These are phyloP conservation scores for Phytoseiulus persimilis DNA, from an alignment of 2,888 invertebrate genomes.

Conservation along the genomic window DNA sequence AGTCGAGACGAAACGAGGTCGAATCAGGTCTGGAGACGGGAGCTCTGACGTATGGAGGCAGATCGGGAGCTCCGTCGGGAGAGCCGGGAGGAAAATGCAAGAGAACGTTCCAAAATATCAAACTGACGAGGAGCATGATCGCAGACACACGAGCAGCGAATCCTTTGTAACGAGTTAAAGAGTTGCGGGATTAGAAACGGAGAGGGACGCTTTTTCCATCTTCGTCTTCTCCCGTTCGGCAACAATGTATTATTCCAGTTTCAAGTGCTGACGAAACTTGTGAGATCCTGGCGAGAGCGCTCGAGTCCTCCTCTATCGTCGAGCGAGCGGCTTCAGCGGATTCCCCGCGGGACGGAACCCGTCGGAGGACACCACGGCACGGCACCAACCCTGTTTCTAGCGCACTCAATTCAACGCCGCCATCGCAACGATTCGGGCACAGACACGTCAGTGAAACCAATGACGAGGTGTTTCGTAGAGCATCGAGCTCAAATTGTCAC, in stretches of 20 bases:
- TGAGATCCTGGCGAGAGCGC: background rate
- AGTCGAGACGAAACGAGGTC: too few relatives aligned
- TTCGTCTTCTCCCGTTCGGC: background rate
- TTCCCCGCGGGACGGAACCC: too few relatives aligned
- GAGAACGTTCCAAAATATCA: background rate
- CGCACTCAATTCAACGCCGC: background rate
- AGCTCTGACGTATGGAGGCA: too few relatives aligned
- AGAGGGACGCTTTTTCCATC: background rate
- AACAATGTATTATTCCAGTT: background rate
- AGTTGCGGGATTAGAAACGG: background rate
- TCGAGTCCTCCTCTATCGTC: background rate
- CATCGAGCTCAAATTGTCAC: too few relatives aligned
- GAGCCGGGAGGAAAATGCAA: background rate
- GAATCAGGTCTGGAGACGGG: too few relatives aligned
- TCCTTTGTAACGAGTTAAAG: background rate
- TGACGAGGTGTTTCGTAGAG: background rate
- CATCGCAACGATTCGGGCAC: background rate
- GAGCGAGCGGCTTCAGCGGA: background rate
- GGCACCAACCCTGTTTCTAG: background rate
- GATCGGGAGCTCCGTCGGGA: background rate
- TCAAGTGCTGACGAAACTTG: slow-evolving; percentile 5
- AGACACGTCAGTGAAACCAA: background rate
- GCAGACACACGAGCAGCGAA: background rate
- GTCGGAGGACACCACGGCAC: background rate
- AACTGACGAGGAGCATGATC: background rate